Evolutionary conservation across 2,888 invertebrate species (phyloP), one percentile per base, ranked within the genome.

Genomic region (Himalopsyche anomala): DNA sequence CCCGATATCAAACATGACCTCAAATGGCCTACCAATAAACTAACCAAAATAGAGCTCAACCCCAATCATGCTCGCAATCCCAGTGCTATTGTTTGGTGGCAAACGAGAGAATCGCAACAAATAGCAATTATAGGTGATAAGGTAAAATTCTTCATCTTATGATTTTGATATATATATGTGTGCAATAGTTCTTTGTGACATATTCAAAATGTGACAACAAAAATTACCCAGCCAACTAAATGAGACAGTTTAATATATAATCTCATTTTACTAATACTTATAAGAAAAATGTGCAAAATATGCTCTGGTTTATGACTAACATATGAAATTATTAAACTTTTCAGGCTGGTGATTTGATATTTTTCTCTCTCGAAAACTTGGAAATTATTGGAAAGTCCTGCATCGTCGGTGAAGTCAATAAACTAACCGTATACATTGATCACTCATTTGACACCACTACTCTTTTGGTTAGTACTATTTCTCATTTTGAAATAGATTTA

Each of bases 31-130:
- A 90, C 92, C 5, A 91, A 92, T n/a, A 91, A 93, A 89, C 92
- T 93, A 42, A 93, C 93, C 55, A 93, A 92, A 45, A 90, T 93
- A 74, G 92, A 92, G 9, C 90, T 88, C 69, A 86, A 88, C 80
- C 85, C 93, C 45, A 90, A 90, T n/a, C 90, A 90, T 86, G 90
- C 92, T 87, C 89, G 90, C 6, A 93, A 92, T 88, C 95, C 96
- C 4, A 92, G 94, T 15, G 94, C 95, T 85, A 93, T 95, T 8
- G 94, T 95, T 15, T 96, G 96, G 96, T 97, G 97, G 97, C 94
- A 96, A 89, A 96, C 96, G 15, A 92, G 94, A 88, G 95, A 95
- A 89, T 95, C 95, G 54, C 94, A 96, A 89, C 95, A 95, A 90
- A 94, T 96, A 89, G 94, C 95, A 80, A 94, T 96, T 87, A 94